Evolutionary conservation across 1,140 invertebrate genomes (phyloP), one percentile per base, ranked within the genome.

Genomic region (Megalonaias nervosa): DNA sequence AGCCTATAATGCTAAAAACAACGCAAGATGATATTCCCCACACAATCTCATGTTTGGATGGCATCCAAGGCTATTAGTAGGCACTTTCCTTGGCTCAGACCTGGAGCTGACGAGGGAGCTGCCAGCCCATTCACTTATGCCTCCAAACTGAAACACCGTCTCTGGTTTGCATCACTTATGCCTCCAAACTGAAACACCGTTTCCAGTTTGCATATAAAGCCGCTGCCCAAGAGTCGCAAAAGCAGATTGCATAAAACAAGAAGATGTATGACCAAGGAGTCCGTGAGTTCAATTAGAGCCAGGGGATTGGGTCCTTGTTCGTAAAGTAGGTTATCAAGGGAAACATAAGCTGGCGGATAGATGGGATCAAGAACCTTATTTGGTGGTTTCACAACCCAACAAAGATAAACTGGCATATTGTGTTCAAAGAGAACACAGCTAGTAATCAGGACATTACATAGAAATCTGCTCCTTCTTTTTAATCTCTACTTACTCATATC

Each of bases 41-140:
- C 71, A 74, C 56, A 2, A 74, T 62, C 56, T 74, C 14, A 23
- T 74, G 3, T 74, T 74, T 65, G 71, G 71, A 16, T 74, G 71
- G 71, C 38, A 74, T 65, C 71, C 71, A 4, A 59, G 58, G 21
- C 60, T 72, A 58, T 19, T 38, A 23, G 57, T 57, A 6, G 68
- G 48, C 55, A 26, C 58, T 23, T 72, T 26, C 38, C 70, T 72
- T 60, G 70, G 70, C n/a, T 61, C 58, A 4, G 60, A 62, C 21
- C 69, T 58, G 15, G 59, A 6, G 15, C 11, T 13, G 55, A 31
- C 13, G 31, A 16, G 59, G 19, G 31, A 14, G 3, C 14, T 15
- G 1, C 11, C 11, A 26, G 2, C 2, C 59, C 5, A 15, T 14
- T 2, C 26, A 16, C 17, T 14, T 61, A 72, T 61, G 57, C 26